Percentiles rank a stretch among this genome's conserved stretches.
Conservation (phyloP, 2,113 vertebrate species). For the Planiliza haematocheilus region DNA sequence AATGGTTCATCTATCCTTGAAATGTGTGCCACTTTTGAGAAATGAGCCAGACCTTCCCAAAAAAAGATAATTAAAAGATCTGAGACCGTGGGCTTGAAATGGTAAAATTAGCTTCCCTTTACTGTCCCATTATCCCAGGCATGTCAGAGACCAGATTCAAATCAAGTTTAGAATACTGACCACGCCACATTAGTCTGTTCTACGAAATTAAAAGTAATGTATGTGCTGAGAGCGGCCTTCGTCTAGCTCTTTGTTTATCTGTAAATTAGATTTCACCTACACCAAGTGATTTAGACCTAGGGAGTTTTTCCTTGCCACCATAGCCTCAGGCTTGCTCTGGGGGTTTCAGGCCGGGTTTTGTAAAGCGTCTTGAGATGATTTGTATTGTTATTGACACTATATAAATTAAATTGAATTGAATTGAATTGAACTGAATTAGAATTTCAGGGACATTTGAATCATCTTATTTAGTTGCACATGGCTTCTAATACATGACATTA, state of each 20-base stretch:
- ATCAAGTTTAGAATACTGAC: slow-evolving; percentile 36
- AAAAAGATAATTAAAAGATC: slow-evolving; percentile 75
- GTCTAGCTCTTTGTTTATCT: neutral
- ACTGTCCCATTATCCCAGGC: slow-evolving; percentile 40
- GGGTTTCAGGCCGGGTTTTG: too few species aligned
- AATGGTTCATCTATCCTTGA: slow-evolving; percentile 74
- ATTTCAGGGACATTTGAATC: neutral
- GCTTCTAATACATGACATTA: neutral
- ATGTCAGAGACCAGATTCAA: slow-evolving; percentile 38
- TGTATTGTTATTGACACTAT: too few species aligned
- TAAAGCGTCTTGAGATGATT: too few species aligned
- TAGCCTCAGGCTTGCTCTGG: too few species aligned
- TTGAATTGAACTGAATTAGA: neutral
- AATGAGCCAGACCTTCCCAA: slow-evolving; percentile 70
- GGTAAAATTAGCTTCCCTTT: slow-evolving; percentile 66
- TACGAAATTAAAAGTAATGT: neutral
- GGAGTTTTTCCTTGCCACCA: too few species aligned
- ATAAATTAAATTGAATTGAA: too few species aligned
- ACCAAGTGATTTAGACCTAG: too few species aligned
- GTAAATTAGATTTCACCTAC: neutral
- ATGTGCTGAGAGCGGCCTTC: neutral
- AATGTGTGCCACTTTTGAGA: slow-evolving; percentile 75
- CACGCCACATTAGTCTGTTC: slow-evolving; percentile 11
- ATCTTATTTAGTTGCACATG: neutral
- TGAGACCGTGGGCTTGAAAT: slow-evolving; percentile 52